Evolutionary conservation across 2,888 invertebrate species (phyloP).

Genomic region (Uloborus plumipes): DNA sequence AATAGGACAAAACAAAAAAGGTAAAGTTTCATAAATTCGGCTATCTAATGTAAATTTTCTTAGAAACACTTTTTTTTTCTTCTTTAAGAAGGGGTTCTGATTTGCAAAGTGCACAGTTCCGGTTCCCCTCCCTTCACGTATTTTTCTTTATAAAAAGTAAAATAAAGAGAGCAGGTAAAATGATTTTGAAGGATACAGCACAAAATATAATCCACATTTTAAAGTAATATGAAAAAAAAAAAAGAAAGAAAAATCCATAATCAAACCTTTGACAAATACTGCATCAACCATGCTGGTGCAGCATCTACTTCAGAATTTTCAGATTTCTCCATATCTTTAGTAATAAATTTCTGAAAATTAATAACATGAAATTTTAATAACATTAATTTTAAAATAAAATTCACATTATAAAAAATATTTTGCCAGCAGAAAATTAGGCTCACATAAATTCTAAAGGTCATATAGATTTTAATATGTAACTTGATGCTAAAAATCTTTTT

Average conservation of each 20-base stretch:
- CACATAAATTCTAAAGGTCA: background rate
- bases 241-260: background rate
- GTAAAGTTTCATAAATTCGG: too few species aligned
- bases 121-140: too few species aligned
- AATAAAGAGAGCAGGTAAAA: too few species aligned
- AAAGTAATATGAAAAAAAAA: too few species aligned
- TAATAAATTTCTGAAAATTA: background rate
- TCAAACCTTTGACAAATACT: slow-evolving; percentile 37
- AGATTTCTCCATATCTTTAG: slow-evolving; percentile 27
- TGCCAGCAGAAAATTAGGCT: background rate
- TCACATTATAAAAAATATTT: background rate
- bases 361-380: background rate
- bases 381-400: background rate
- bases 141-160: too few species aligned
- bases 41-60: too few species aligned
- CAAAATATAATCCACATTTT: background rate
- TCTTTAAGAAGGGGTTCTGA: too few species aligned
- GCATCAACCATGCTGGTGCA: slow-evolving; percentile 30
- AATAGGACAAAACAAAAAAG: background rate
- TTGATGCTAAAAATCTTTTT: too few species aligned
- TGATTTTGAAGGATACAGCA: background rate
- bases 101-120: too few species aligned
- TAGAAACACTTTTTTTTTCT: too few species aligned
- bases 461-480: too few species aligned
- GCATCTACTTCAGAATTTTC: background rate